These are phyloP conservation scores for Pan paniscus DNA, from an alignment of 2,113 vertebrate genomes.

Conservation along the genomic window DNA sequence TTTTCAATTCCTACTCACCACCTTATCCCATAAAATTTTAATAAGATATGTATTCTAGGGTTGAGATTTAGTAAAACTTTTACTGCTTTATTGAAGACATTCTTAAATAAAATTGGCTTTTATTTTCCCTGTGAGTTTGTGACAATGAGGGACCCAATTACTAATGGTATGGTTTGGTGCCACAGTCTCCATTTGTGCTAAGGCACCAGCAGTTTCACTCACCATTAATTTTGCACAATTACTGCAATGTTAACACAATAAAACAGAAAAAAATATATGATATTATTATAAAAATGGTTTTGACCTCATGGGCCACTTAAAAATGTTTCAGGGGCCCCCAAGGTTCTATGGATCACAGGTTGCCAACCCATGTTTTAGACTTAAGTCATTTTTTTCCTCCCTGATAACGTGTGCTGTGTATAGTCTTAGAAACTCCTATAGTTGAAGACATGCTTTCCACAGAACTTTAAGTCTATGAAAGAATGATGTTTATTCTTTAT, in stretches of 20 bases:
- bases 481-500: neutral
- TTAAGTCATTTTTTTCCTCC: neutral
- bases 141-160: neutral
- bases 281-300: neutral
- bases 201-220: neutral
- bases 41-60: neutral
- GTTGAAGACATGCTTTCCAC: neutral
- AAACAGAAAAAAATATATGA: neutral
- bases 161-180: neutral
- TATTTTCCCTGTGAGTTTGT: neutral
- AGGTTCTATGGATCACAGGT: neutral
- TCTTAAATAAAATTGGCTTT: neutral
- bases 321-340: neutral
- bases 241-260: neutral
- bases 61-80: constrained; percentile 40
- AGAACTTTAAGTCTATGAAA: neutral
- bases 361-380: neutral
- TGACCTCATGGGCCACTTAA: neutral
- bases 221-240: neutral
- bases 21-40: neutral
- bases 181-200: neutral
- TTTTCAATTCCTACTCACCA: neutral
- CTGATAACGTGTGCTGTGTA: neutral
- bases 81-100: neutral
- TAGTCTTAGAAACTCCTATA: neutral